Evolutionary conservation across 1,140 invertebrate genomes (phyloP).

Genomic region (Drosophila kurseongensis): DNA sequence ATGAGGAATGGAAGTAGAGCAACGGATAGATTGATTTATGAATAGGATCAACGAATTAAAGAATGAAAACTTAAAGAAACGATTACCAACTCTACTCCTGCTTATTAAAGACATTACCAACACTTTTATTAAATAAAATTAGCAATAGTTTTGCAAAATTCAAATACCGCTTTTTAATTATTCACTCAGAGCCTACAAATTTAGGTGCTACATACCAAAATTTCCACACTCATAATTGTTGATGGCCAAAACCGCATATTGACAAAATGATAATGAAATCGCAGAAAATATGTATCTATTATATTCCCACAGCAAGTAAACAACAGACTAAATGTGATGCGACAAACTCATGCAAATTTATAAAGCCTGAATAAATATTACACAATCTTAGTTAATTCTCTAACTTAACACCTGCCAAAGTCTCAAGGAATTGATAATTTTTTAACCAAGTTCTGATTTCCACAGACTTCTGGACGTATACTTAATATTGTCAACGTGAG

Average conservation of each 20-base stretch:
- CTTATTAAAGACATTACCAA: too few species aligned
- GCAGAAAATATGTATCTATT: not conserved
- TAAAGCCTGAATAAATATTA: conserved; percentile 12
- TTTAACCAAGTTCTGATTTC: conserved; percentile 4
- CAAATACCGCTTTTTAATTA: not conserved
- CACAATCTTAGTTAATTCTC: conserved; percentile 25
- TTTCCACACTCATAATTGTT: conserved; percentile 7
- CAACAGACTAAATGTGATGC: conserved; percentile 14
- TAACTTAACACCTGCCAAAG: conserved; percentile 13
- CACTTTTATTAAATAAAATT: too few species aligned
- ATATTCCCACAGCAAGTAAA: not conserved
- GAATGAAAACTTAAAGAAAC: too few species aligned
- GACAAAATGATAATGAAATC: not conserved
- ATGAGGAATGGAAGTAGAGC: too few species aligned
- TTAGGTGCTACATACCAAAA: conserved; percentile 15
- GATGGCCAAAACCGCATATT: conserved; percentile 17
- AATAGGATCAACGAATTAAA: too few species aligned
- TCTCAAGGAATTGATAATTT: conserved; percentile 21
- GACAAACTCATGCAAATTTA: conserved; percentile 11
- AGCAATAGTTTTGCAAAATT: not conserved
- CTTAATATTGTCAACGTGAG: conserved; percentile 8
- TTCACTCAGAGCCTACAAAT: too few species aligned
- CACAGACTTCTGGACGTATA: conserved; percentile 7
- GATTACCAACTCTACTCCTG: too few species aligned
- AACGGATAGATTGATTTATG: too few species aligned